Evolutionary conservation across 1,140 invertebrate species (phyloP).

Genomic region (Psilanteris sp.): DNA sequence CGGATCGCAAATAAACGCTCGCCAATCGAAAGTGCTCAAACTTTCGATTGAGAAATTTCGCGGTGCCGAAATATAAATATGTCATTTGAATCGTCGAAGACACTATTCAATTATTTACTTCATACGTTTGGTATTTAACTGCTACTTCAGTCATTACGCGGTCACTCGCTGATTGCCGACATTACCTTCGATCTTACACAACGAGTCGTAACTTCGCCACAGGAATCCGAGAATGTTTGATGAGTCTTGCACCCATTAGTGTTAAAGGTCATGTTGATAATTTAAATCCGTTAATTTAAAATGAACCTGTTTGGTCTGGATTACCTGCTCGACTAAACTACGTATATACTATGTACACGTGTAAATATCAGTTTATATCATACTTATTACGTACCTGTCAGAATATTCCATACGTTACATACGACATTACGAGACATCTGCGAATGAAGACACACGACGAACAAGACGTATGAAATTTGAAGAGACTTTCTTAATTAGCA

Average conservation of each 20-base stretch:
- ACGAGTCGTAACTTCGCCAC: constrained; percentile 59
- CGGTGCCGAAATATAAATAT: constrained; percentile 41
- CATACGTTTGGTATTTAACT: constrained; percentile 63
- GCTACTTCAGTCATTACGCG: constrained; percentile 62
- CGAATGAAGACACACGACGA: not conserved
- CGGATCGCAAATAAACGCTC: not conserved
- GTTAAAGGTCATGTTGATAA: constrained; percentile 59
- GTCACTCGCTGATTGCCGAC: constrained; percentile 62
- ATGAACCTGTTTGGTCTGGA: constrained; percentile 58
- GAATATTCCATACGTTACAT: constrained; percentile 27
- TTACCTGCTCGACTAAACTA: constrained; percentile 56
- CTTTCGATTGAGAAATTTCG: constrained; percentile 7
- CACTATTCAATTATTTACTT: constrained; percentile 61
- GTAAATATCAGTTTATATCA: constrained; percentile 52
- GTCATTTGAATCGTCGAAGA: constrained; percentile 37
- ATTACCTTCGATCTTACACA: constrained; percentile 65
- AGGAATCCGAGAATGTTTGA: constrained; percentile 63
- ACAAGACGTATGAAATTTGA: too few species aligned
- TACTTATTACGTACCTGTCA: constrained; percentile 42
- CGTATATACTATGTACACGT: constrained; percentile 29
- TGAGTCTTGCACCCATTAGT: constrained; percentile 60
- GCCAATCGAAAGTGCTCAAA: not conserved
- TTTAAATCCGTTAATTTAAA: constrained; percentile 60
- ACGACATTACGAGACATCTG: constrained; percentile 18
- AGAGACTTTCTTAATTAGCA: too few species aligned